These are phyloP conservation scores for Lamprotornis superbus DNA, from an alignment of 2,113 vertebrate genomes.

Conservation along the genomic window DNA sequence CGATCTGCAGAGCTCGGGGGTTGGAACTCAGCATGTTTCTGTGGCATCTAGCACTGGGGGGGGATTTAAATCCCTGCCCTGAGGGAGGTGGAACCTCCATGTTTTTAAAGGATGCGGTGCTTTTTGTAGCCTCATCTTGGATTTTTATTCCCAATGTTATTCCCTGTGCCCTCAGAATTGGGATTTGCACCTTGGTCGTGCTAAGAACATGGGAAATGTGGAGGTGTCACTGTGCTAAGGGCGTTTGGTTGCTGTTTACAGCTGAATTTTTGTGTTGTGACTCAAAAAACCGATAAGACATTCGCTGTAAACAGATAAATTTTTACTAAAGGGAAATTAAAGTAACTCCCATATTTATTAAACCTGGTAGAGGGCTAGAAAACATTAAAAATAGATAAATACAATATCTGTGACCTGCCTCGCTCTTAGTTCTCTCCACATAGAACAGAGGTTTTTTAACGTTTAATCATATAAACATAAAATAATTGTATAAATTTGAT, in stretches of 20 bases:
- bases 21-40: not conserved
- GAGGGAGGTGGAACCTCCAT: not conserved
- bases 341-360: not conserved
- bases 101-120: not conserved
- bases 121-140: not conserved
- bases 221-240: not conserved
- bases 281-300: fast-evolving
- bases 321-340: not conserved
- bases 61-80: not conserved
- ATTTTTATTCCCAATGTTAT: not conserved
- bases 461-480: not conserved
- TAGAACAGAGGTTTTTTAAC: not conserved
- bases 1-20: not conserved
- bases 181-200: not conserved
- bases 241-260: not conserved
- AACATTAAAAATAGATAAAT: not conserved
- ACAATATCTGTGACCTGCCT: fast-evolving
- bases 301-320: fast-evolving
- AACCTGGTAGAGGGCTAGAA: not conserved
- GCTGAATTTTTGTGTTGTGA: not conserved
- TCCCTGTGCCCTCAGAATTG: not conserved
- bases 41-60: not conserved
- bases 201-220: not conserved
- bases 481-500: not conserved
- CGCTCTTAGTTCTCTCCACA: not conserved